These are phyloP conservation scores for Elgaria multicarinata DNA, from an alignment of 2,113 vertebrate genomes.

Conservation along the genomic window DNA sequence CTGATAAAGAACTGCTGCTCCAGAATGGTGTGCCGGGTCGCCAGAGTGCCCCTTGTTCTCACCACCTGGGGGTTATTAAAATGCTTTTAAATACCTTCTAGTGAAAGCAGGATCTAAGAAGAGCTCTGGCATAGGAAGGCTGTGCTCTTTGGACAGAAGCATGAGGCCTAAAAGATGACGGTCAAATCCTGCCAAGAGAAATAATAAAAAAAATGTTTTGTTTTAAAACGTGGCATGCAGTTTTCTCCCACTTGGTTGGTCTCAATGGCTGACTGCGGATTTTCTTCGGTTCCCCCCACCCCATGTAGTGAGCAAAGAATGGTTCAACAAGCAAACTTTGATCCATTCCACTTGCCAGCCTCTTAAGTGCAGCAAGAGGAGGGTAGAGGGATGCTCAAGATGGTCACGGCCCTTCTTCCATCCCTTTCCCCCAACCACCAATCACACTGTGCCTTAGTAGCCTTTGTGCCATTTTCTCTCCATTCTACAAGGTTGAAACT, in stretches of 20 bases:
- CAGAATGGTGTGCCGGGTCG: not conserved
- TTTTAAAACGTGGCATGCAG: not conserved
- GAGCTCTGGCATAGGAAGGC: conserved; percentile 86
- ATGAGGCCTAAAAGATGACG: conserved; percentile 92
- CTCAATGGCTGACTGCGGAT: not conserved
- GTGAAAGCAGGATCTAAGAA: conserved; percentile 88
- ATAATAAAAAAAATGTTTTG: conserved; percentile 35
- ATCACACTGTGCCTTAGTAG: no score
- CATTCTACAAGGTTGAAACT: no score
- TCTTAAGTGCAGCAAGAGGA: accelerated
- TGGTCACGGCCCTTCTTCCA: no score
- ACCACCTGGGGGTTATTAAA: not conserved
- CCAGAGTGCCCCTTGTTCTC: not conserved
- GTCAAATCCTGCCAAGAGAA: conserved; percentile 88
- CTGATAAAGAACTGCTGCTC: not conserved
- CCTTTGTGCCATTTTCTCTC: no score
- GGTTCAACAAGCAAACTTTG: not conserved
- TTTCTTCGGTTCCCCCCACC: not conserved
- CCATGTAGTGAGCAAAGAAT: not conserved
- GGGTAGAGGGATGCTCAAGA: no score
- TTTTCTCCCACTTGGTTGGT: not conserved
- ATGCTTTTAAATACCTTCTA: conserved; percentile 80
- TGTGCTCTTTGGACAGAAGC: conserved; percentile 89
- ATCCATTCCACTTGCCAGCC: not conserved
- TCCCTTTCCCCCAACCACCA: no score